Evolutionary conservation across 1,140 invertebrate genomes (phyloP).

Genomic region (Drosophila nannoptera): DNA sequence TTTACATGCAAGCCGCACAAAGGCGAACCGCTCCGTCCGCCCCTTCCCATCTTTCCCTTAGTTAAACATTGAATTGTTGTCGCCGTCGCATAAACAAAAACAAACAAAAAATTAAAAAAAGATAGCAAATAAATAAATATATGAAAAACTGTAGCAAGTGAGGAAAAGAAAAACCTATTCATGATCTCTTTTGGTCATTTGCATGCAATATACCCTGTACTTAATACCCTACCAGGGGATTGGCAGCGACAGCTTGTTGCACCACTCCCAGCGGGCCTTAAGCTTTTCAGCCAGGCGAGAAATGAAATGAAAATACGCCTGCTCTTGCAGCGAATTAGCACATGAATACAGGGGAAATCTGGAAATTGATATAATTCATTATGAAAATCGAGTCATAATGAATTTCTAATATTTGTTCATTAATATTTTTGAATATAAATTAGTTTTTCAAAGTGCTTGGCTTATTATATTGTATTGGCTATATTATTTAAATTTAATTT

Average conservation of each 20-base stretch:
- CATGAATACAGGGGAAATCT: too few species aligned
- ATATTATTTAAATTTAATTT: too few species aligned
- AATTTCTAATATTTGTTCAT: too few species aligned
- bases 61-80: conserved; percentile 55
- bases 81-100: conserved; percentile 10
- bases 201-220: not conserved
- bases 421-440: too few species aligned
- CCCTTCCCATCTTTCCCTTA: conserved; percentile 62
- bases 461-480: too few species aligned
- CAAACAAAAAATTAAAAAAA: conserved; percentile 9
- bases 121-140: conserved; percentile 9
- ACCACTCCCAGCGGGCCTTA: too few species aligned
- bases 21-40: not conserved
- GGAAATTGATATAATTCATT: too few species aligned
- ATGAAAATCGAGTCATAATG: too few species aligned
- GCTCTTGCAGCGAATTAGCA: too few species aligned
- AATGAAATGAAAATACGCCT: too few species aligned
- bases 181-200: conserved; percentile 6
- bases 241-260: not conserved
- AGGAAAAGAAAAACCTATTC: conserved; percentile 24
- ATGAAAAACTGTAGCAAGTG: conserved; percentile 12
- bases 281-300: too few species aligned
- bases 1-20: conserved; percentile 34
- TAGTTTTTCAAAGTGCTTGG: too few species aligned
- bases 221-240: not conserved